Evolutionary conservation across 2,797 vertebrate genomes (phyloP), one percentile per base, ranked within the genome.

Genomic region (Oophaga sylvatica): DNA sequence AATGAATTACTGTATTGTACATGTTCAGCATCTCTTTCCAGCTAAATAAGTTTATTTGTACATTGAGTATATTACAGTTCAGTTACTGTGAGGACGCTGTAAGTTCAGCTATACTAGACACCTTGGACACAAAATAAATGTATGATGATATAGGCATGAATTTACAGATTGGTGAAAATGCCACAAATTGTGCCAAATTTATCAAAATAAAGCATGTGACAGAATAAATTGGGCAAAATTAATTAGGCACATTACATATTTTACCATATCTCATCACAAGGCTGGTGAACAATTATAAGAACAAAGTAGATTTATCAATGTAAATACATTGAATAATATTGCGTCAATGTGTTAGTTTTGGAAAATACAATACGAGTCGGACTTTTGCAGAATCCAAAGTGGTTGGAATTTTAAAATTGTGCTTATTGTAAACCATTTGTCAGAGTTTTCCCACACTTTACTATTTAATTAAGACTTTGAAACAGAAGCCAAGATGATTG

Each of bases 1-100:
- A 82, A 86, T 83, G 88, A 87, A 83, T 90, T 89, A 57, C 78
- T 63, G 56, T 78, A 57, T 73, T 70, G 62, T 78, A 80, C 76
- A 88, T 70, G 76, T 80, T 80, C 31, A 67, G 83, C 48, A 48
- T 79, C 31, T 16, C 60, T 80, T 88, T 84, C n/a, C 68, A 73
- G 76, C 62, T 62, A 88, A 84, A 57, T 88, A 76, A 87, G 59
- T 73, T 71, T 71, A 60, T 80, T 67, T 84, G 48, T 73, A 78
- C 71, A 83, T 63, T 60, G 63, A 87, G 68, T 60, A 70, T 26
- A 70, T 78, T 75, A 67, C 62, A 78, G 57, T 26, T 29, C 62
- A 65, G 71, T 22, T 15, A 68, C 75, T 20, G 48, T 7, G 11
- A 11, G 11, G 48, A 53, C 6, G 8, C 48, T 53, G 7, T 1